Percentiles rank a stretch among this genome's conserved stretches.
phyloP scores from a whole-genome alignment of 1,140 invertebrate species.

The Zaprionus nigranus region DNA sequence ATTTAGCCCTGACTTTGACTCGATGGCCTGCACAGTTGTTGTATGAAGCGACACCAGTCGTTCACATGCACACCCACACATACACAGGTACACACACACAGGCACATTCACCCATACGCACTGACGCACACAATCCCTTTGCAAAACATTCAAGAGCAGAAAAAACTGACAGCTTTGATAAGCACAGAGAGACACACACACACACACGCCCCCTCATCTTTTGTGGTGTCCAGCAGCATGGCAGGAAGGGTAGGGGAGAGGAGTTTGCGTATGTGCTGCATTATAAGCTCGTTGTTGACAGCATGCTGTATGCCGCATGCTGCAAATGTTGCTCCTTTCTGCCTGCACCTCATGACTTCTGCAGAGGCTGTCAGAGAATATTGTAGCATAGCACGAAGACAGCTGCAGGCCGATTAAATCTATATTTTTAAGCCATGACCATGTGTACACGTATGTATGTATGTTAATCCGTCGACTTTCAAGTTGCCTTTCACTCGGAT shows the following conservation, averaged over 20 bases:
- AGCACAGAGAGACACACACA: not conserved
- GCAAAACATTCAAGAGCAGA: slow-evolving; percentile 31
- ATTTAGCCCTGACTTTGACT: slow-evolving; percentile 64
- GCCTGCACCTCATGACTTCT: slow-evolving; percentile 18
- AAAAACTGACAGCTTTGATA: slow-evolving; percentile 39
- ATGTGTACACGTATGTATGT: not conserved
- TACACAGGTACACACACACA: slow-evolving; percentile 3
- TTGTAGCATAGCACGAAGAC: not conserved
- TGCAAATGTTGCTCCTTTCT: slow-evolving; percentile 1
- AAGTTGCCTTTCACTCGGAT: slow-evolving; percentile 1
- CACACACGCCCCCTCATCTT: not conserved
- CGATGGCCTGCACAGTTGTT: slow-evolving; percentile 33
- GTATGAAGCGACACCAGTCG: slow-evolving; percentile 14
- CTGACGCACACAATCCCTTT: slow-evolving; percentile 24
- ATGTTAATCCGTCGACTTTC: not conserved
- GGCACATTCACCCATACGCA: not conserved
- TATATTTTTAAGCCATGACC: not conserved
- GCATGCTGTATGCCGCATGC: not conserved
- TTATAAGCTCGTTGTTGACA: slow-evolving; percentile 13
- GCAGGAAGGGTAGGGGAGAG: not conserved
- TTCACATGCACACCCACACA: not conserved
- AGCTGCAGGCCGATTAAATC: slow-evolving; percentile 21
- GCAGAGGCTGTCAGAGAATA: slow-evolving; percentile 10
- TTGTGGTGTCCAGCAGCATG: not conserved
- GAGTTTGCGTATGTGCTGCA: not conserved